Evolutionary conservation across 2,797 vertebrate species (phyloP), one percentile per base, ranked within the genome.

Genomic region (Manis javanica): DNA sequence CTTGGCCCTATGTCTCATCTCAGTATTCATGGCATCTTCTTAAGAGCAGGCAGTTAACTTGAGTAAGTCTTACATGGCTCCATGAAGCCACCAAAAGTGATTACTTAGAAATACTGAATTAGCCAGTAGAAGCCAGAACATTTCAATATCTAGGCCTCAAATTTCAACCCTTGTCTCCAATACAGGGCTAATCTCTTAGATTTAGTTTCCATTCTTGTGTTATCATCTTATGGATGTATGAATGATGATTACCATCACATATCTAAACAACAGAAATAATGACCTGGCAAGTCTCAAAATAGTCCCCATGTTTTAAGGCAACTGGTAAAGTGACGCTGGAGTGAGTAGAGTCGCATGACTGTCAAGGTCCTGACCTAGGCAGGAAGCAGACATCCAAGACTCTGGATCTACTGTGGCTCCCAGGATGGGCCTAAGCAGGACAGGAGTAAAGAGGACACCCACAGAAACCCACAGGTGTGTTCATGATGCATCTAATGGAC

Each of bases 1-100:
- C 24, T 82, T 90, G 92, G 72, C 72, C n/a, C n/a, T 92, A 49
- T 23, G 21, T 92, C 68, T 93, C 82, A 75, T 90, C 53, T 94
- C 79, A 49, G 90, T 79, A 89, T 97, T 94, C 93, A 91, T 87
- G 37, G 46, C 92, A 88, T 96, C 42, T 13, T 83, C 88, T 92
- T 83, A 97, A 94, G 49, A 64, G 82, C 71, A 59, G 37, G 42
- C 69, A 88, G 86, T 94, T 94, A 95, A 95, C 85, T 14, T 78
- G 53, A 94, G 53, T 63, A 78, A 92, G n/a, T 96, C 68, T 95
- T 59, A 86, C 6, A 84, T 34, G 53, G 59, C 88, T 96, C 87
- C 77, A 78, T 75, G 16, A 92, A 88, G 92, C n/a, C 29, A 53
- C 34, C 53, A 26, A 92, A 94, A 90, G 77, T 61, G 18, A 93